These are phyloP conservation scores for Macrosiphum euphorbiae DNA, from an alignment of 2,888 invertebrate genomes.

Conservation along the genomic window DNA sequence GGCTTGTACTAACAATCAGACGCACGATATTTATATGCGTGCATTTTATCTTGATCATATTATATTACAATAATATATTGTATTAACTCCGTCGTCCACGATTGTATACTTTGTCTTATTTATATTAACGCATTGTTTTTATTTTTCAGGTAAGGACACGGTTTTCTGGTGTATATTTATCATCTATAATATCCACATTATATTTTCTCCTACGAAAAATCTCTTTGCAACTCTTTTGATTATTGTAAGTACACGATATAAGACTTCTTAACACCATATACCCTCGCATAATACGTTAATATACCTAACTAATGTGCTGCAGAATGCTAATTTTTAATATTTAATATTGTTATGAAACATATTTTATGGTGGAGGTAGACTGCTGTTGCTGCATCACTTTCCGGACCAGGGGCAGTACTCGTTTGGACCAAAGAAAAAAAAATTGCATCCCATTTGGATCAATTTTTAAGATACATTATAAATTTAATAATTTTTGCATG, in stretches of 20 bases:
- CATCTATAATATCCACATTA: background rate
- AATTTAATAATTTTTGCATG: background rate
- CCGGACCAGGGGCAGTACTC: background rate
- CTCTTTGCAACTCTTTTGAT: constrained; percentile 61
- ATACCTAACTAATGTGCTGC: background rate
- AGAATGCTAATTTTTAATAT: background rate
- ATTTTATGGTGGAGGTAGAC: background rate
- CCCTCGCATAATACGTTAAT: background rate
- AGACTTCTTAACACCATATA: background rate
- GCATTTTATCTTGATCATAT: constrained; percentile 20
- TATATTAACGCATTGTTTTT: constrained; percentile 38
- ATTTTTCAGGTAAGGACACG: constrained; percentile 47
- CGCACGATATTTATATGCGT: background rate
- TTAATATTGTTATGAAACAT: background rate
- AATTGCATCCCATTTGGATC: background rate
- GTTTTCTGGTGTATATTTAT: background rate
- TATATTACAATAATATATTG: constrained; percentile 27
- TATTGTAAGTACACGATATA: constrained; percentile 19
- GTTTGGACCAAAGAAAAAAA: background rate
- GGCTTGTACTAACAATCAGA: background rate
- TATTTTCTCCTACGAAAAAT: background rate
- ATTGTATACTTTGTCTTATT: background rate
- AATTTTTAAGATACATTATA: background rate
- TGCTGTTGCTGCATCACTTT: background rate
- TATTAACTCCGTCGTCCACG: background rate